Base-by-base conservation (phyloP, 1,140 invertebrate genomes). In the Helicoverpa armigera region DNA sequence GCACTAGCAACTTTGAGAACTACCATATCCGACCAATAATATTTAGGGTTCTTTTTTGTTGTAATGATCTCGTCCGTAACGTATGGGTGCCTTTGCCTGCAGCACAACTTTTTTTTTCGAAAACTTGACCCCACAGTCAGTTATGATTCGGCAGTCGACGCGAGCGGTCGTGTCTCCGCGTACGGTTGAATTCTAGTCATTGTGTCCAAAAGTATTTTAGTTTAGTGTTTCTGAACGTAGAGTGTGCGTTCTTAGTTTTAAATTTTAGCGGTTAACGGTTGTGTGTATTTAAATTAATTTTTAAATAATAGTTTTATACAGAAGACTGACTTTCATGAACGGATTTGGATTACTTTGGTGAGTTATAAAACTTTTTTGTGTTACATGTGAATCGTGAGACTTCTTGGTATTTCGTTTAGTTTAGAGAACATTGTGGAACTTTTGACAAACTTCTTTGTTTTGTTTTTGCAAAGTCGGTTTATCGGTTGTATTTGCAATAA, bases 11-110 rank as follows among this genome's bases (percentile, higher is more conserved):
- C 82, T 92, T 91, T 94, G 90, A 85, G 90, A 92, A 80, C 88
- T 72, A 60, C 58, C 63, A 80, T 87, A 86, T 79, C 78, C 79
- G 77, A 83, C 65, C 88, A 85, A 90, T 92, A 91, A 93, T 92
- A 92, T 93, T 92, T 94, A 92, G 93, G 93, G 91, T 91, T 88
- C 90, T 91, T 94, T 93, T 94, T 94, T 94, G 92, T 94, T 92
- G 89, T 89, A 92, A 87, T 90, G 92, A 94, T 94, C 93, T 94
- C 93, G 88, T 84, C 88, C 87, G 91, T 92, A 93, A 93, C 91
- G 91, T 93, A 94, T 92, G 89, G 91, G 90, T 90, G 92, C 90
- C 84, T 90, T 90, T 89, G 91, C 88, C 90, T 92, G 89, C 91
- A 89, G 84, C 87, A 87, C 86, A 76, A 77, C 83, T 88, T 91